Percentiles rank a stretch among this genome's conserved stretches.
Conservation (phyloP, 2,888 invertebrate species). For the Sicus ferrugineus region DNA sequence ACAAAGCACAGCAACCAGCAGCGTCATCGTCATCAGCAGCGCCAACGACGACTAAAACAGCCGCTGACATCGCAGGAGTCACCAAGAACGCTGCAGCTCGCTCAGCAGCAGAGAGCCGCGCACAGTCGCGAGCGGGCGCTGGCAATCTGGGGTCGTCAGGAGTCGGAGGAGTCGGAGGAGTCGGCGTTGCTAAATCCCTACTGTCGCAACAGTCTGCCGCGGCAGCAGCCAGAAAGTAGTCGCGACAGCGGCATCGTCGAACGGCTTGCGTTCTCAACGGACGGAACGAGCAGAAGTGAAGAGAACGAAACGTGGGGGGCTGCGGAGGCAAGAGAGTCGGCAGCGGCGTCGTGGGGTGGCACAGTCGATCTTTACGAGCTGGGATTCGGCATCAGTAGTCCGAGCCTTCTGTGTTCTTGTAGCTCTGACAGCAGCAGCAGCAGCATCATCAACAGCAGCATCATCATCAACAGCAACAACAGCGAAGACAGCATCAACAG, state of each 20-base stretch:
- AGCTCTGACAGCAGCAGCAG: conserved; percentile 48
- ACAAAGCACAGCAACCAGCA: conserved; percentile 35
- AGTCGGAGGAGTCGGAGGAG: conserved; percentile 48
- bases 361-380: conserved; percentile 55
- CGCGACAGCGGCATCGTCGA: conserved; percentile 39
- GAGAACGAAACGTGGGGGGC: neutral
- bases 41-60: conserved; percentile 39
- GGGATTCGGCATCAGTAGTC: conserved; percentile 63
- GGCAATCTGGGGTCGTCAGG: conserved; percentile 61
- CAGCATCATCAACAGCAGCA: too few relatives aligned
- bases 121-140: conserved; percentile 62
- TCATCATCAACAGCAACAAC: conserved; percentile 24
- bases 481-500: too few relatives aligned
- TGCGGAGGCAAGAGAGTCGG: neutral
- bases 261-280: conserved; percentile 32
- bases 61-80: conserved; percentile 41
- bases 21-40: conserved; percentile 42
- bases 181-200: conserved; percentile 54
- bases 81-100: conserved; percentile 42
- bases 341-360: conserved; percentile 32
- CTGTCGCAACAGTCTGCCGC: conserved; percentile 65
- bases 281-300: conserved; percentile 39
- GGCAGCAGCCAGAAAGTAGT: conserved; percentile 61
- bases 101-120: conserved; percentile 55
- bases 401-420: conserved; percentile 61